Evolutionary conservation across 1,140 invertebrate species (phyloP).

Genomic region (Drosophila takahashii): DNA sequence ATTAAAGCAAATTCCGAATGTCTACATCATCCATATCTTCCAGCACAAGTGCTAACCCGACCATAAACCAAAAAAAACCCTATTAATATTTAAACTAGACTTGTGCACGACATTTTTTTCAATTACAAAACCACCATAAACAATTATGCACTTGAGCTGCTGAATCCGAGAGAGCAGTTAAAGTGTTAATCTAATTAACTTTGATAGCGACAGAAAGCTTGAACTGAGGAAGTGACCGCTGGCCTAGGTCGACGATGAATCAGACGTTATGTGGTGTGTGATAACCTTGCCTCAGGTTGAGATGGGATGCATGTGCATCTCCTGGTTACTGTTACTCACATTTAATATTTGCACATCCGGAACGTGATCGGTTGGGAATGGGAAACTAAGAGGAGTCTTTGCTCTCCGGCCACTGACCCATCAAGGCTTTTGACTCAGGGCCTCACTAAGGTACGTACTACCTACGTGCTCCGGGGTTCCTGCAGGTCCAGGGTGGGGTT

Average conservation of each 20-base stretch:
- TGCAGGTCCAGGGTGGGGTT: slow-evolving; percentile 4
- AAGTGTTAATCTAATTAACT: slow-evolving; percentile 76
- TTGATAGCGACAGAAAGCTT: slow-evolving; percentile 43
- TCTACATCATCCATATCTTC: neutral
- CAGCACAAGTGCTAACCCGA: neutral
- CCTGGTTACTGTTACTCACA: slow-evolving; percentile 8
- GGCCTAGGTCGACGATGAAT: slow-evolving; percentile 57
- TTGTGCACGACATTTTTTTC: slow-evolving; percentile 45
- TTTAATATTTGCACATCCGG: slow-evolving; percentile 22
- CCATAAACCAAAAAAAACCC: neutral
- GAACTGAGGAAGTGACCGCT: slow-evolving; percentile 52
- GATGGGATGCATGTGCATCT: slow-evolving; percentile 5
- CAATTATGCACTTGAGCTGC: slow-evolving; percentile 64
- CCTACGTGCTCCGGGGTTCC: slow-evolving; percentile 23
- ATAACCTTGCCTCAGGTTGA: slow-evolving; percentile 31
- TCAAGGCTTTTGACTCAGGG: slow-evolving; percentile 43
- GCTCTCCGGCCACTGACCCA: slow-evolving; percentile 47
- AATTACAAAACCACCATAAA: slow-evolving; percentile 60
- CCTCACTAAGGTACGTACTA: slow-evolving; percentile 1
- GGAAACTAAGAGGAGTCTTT: slow-evolving; percentile 1
- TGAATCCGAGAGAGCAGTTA: slow-evolving; percentile 17
- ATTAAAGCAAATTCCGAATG: slow-evolving; percentile 57
- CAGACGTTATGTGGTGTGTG: slow-evolving; percentile 5
- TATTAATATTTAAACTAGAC: slow-evolving; percentile 32
- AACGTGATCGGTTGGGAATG: slow-evolving; percentile 20